These are phyloP conservation scores for human (Homo sapiens) DNA, from an alignment of 2,113 vertebrate species.

Conservation along the genomic window DNA sequence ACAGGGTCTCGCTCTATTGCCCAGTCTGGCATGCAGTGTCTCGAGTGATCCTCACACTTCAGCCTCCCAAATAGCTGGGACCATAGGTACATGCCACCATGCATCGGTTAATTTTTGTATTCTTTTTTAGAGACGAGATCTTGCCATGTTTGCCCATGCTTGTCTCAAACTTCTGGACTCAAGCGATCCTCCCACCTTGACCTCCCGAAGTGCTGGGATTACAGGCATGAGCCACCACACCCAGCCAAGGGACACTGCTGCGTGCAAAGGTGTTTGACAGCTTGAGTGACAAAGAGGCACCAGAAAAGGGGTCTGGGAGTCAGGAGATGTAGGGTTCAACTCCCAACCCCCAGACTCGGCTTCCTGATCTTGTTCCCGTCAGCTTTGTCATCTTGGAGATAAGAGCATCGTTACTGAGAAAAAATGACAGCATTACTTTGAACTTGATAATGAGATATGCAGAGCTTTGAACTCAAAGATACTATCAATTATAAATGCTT, in stretches of 20 bases:
- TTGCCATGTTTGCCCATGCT: too few species aligned
- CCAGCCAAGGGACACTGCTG: conserved; percentile 36
- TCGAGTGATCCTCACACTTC: too few species aligned
- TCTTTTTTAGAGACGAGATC: too few species aligned
- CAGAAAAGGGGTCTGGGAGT: not conserved
- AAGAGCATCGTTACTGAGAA: conserved; percentile 1
- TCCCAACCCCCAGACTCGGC: not conserved
- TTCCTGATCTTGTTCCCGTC: conserved; percentile 40
- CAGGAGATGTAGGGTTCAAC: not conserved
- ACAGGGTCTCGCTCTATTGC: too few species aligned
- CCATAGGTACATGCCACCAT: too few species aligned
- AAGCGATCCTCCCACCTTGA: too few species aligned
- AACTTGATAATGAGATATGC: not conserved
- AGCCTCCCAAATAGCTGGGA: too few species aligned
- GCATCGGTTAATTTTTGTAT: too few species aligned
- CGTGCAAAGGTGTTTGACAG: conserved; percentile 31
- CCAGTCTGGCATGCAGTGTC: too few species aligned
- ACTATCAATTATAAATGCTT: conserved; percentile 35
- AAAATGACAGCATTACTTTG: not conserved
- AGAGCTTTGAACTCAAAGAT: conserved; percentile 20
- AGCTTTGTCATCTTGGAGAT: conserved; percentile 51
- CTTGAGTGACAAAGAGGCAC: conserved; percentile 52
- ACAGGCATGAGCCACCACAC: too few species aligned
- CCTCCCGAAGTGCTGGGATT: too few species aligned
- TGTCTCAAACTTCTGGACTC: too few species aligned